Evolutionary conservation across 2,797 vertebrate genomes (phyloP).

Genomic region (Poeciliopsis turneri): DNA sequence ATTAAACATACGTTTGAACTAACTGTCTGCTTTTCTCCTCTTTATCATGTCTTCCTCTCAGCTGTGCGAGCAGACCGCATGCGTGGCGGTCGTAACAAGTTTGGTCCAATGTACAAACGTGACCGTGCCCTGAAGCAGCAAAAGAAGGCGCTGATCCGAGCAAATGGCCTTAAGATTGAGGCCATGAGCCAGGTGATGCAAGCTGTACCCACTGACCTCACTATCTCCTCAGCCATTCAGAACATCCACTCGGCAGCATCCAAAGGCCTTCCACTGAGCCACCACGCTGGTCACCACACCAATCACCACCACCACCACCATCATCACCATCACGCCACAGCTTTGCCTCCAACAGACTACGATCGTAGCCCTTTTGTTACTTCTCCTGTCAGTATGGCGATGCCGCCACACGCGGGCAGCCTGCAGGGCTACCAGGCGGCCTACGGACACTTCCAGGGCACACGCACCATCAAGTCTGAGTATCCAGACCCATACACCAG

Average conservation of each 20-base stretch:
- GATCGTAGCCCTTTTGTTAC: slow-evolving; percentile 97
- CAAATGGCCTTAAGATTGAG: slow-evolving; percentile 97
- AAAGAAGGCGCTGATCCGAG: slow-evolving; percentile 97
- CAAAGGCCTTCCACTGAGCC: slow-evolving; percentile 96
- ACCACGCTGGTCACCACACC: slow-evolving; percentile 83
- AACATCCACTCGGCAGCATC: slow-evolving; percentile 94
- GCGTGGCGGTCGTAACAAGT: slow-evolving; percentile 98
- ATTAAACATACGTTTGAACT: background rate
- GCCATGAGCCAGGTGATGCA: slow-evolving; percentile 99
- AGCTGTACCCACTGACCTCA: slow-evolving; percentile 94
- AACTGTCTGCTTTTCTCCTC: slow-evolving; percentile 38
- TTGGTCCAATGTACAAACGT: slow-evolving; percentile 99
- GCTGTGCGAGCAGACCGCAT: slow-evolving; percentile 97
- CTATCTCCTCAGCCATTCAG: slow-evolving; percentile 96
- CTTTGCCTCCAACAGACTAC: slow-evolving; percentile 96
- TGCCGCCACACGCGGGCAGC: slow-evolving; percentile 91
- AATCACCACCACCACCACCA: slow-evolving; percentile 83
- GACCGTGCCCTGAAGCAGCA: slow-evolving; percentile 98
- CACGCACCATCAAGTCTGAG: slow-evolving; percentile 96
- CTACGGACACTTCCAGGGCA: slow-evolving; percentile 93
- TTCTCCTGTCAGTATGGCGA: slow-evolving; percentile 97
- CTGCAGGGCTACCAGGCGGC: slow-evolving; percentile 94
- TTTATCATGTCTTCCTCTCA: slow-evolving; percentile 56
- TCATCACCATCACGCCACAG: slow-evolving; percentile 86
- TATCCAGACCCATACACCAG: slow-evolving; percentile 97